Evolutionary conservation across 2,797 vertebrate species (phyloP), one percentile per base, ranked within the genome.

Genomic region (Lutra lutra): DNA sequence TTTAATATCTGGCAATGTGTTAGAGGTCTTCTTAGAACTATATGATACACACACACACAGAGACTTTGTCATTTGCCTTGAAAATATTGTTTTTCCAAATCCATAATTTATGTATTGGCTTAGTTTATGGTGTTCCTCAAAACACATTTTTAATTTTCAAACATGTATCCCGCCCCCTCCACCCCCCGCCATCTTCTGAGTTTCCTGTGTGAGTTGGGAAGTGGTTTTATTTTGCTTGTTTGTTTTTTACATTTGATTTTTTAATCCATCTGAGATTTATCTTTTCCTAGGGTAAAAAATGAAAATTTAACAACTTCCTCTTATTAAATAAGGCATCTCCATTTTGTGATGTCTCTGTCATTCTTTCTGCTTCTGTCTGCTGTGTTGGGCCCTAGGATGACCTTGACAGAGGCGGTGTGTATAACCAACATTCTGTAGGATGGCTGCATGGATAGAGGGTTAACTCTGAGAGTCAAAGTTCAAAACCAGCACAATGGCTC

Each of bases 131-230:
- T 40, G 48, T 48, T 21, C 38, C 43, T 80, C 32, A 48, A 48
- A 60, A 48, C n/a, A 64, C 14, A 60, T 80, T 87, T 94, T n/a
- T 4, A 86, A 73, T 91, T 82, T 96, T 48, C 48, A 94, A 87
- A 75, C 27, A 15, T 68, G 56, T 54, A 20, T 96, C 2, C 23
- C 4, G 10, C 3, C 15, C 12, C 0, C 20, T 46, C 21, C 7
- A 15, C 4, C 51, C 15, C 51, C 51, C 51, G 17, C 17, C 29
- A 40, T 15, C 77, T 75, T 88, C 51, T 80, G 54, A n/a, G 43
- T 94, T 91, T 80, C 64, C 27, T 60, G 5, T 82, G 10, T 86
- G 66, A 46, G 29, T 32, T 56, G 15, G 20, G 60, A 90, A 82
- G 25, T 56, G 38, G 51, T 54, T 54, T 54, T 54, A 54, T 79